phyloP scores from a whole-genome alignment of 1,140 invertebrate genomes.

The Drosophila repleta region DNA sequence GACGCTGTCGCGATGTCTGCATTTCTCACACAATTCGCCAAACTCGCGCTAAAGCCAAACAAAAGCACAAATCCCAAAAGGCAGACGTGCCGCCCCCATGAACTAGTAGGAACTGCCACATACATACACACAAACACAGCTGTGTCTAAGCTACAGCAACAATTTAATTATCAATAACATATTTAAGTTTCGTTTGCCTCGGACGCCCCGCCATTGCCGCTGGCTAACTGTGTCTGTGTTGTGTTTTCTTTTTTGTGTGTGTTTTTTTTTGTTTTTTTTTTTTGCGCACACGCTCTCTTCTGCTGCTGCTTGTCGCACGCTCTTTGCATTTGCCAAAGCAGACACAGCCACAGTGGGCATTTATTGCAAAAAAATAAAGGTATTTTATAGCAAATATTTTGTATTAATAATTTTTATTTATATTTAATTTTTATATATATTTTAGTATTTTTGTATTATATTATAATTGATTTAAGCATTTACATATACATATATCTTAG shows the following conservation, averaged over 20 bases:
- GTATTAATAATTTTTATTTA: not conserved
- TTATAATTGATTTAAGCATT: no score
- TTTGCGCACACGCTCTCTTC: conserved; percentile 41
- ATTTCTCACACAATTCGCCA: conserved; percentile 35
- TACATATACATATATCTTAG: no score
- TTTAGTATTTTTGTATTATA: not conserved
- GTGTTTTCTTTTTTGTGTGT: conserved; percentile 15
- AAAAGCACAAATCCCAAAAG: conserved; percentile 32
- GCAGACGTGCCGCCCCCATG: conserved; percentile 21
- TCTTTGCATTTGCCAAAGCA: conserved; percentile 43
- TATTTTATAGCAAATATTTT: no score
- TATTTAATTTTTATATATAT: not conserved
- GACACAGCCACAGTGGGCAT: conserved; percentile 28
- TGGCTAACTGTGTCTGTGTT: conserved; percentile 1
- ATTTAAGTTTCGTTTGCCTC: conserved; percentile 46
- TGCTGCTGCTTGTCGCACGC: conserved; percentile 18
- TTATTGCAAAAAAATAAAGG: not conserved
- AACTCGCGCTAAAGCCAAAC: conserved; percentile 13
- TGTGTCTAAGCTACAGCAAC: conserved; percentile 17
- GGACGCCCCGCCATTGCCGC: conserved; percentile 1
- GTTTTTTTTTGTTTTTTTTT: conserved; percentile 27
- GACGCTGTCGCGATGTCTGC: conserved; percentile 33
- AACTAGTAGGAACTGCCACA: conserved; percentile 20
- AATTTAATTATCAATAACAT: conserved; percentile 60
- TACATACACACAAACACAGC: not conserved